Base-by-base conservation (phyloP, 2,797 vertebrate species). In the Danio choprae region DNA sequence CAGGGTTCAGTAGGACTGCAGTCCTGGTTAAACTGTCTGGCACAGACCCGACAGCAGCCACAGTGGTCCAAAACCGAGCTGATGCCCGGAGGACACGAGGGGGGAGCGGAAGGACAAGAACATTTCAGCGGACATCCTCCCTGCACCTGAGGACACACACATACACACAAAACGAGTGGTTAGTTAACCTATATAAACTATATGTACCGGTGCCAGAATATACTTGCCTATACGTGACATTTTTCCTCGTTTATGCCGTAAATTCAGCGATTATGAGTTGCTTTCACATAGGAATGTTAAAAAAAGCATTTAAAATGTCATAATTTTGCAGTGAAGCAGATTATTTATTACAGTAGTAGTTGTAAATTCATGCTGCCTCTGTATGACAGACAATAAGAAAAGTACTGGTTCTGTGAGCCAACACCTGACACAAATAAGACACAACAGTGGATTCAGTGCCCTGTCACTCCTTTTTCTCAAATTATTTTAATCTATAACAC, bases 1-100 rank as follows among this genome's bases (percentile, higher is more conserved):
- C 89, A 90, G 7, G 89, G 89, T 36, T 90, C 84, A 15, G 63
- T 69, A 9, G 44, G 8, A 77, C 85, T 78, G 78, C 89, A 90
- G 77, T 90, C 89, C 83, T 89, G 85, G 80, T 90, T 90, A 79
- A 87, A 90, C 87, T 90, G 89, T 38, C 71, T 84, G 40, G 89
- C 88, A 36, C 89, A 90, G 22, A 88, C 80, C 50, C 84, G 84
- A 68, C 89, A 90, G 82, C 89, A 90, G 36, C 87, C 86, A 22
- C 89, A 90, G 13, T 62, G 53, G 63, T 90, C 89, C 46, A 81
- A 62, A 40, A 88, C 83, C 58, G 74, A 77, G 81, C 88, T 90
- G 82, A 87, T 83, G 6, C 89, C 89, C 3, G 85, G 86, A 12
- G 86, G 81, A 77, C 89, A 90, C 7, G 74, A 79, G 4, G 86